Evolutionary conservation across 37 sponge, comb jelly and placozoan species (phyloP).

Genomic region (Ianthella basta): DNA sequence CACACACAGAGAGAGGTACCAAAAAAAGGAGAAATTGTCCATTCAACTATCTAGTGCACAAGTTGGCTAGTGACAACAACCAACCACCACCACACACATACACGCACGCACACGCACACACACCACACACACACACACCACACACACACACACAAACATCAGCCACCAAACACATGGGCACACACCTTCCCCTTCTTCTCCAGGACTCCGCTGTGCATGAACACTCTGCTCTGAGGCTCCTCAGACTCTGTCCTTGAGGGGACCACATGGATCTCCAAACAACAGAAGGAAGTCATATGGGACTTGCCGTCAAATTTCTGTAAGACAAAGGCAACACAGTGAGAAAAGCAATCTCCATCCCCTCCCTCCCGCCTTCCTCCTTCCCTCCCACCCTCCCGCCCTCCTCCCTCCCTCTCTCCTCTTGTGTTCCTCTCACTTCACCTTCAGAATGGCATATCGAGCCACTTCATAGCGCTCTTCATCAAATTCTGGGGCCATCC

Average conservation of each 20-base stretch:
- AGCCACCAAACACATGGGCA: not conserved
- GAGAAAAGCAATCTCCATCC: not conserved
- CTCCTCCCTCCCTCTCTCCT: not conserved
- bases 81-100: not conserved
- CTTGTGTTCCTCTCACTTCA: too few relatives aligned
- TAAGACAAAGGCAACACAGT: not conserved
- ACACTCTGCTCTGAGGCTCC: slow-evolving; percentile 47
- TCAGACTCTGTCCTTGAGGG: not conserved
- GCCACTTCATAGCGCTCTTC: slow-evolving; percentile 75
- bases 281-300: slow-evolving; percentile 58
- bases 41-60: slow-evolving; percentile 4
- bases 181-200: slow-evolving; percentile 61
- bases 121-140: too few relatives aligned
- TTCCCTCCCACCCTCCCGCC: slow-evolving; percentile 2
- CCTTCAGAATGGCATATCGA: slow-evolving; percentile 76
- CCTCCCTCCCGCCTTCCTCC: not conserved
- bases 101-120: too few relatives aligned
- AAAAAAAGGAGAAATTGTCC: not conserved
- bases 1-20: too few relatives aligned
- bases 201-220: slow-evolving; percentile 62
- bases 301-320: slow-evolving; percentile 58
- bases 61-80: too few relatives aligned
- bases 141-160: too few relatives aligned
- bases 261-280: slow-evolving; percentile 73
- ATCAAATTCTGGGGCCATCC: slow-evolving; percentile 48